phyloP scores from a whole-genome alignment of 2,113 vertebrate species.

The Pampusana beccarii region DNA sequence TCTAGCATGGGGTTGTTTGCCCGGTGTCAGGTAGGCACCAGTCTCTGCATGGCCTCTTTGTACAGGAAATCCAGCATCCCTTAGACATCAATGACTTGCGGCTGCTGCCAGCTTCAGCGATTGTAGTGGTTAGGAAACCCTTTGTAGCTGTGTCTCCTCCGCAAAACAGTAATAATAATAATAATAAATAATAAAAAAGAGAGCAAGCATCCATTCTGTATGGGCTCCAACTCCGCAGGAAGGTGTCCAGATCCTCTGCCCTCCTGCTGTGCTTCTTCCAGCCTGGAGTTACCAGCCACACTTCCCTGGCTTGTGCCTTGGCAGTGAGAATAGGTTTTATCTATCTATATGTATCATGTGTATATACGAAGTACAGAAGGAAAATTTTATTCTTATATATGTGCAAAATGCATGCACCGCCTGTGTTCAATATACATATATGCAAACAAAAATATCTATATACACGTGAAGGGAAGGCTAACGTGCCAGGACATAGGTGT shows the following conservation, averaged over 20 bases:
- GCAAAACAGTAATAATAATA: neutral
- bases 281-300: accelerated
- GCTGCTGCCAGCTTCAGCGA: neutral
- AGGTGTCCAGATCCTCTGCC: neutral
- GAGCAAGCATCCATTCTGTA: neutral
- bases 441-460: neutral
- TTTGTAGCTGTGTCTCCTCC: neutral
- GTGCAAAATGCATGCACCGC: neutral
- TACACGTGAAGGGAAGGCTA: neutral
- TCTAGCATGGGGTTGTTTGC: neutral
- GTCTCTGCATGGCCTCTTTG: accelerated
- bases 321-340: neutral
- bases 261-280: neutral
- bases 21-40: neutral
- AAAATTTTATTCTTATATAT: neutral
- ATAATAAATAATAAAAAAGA: neutral
- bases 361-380: neutral
- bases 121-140: neutral
- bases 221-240: neutral
- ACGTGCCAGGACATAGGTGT: accelerated
- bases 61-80: neutral
- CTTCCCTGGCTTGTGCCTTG: accelerated
- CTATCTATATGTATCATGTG: neutral
- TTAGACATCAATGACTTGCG: neutral
- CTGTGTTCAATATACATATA: neutral